Evolutionary conservation across 2,797 vertebrate species (phyloP), one percentile per base, ranked within the genome.

Genomic region (Halcyon smyrnensis): DNA sequence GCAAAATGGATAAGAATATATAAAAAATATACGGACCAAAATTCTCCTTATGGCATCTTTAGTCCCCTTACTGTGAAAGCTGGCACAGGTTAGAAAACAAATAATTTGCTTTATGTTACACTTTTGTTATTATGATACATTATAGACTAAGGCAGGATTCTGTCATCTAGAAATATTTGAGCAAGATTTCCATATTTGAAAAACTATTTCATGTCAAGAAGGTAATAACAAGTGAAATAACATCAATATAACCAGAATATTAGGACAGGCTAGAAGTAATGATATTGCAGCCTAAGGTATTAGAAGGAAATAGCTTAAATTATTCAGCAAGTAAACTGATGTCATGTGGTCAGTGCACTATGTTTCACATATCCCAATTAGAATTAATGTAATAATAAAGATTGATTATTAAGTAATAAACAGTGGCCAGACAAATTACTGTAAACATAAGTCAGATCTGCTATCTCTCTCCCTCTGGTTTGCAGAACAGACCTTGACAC

Each of bases 221-320:
- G 87, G 84, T 94, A 97, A 96, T 96, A 96, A 83, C 71, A 91
- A 96, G 88, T 94, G 96, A 96, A 96, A 94, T 94, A 95, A 95
- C 87, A 93, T 92, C 90, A 96, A 89, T 93, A 76, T 92, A 95
- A 91, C 34, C 80, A 68, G 81, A 87, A 93, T 94, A 91, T 95
- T 90, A 96, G 76, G 60, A 79, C 82, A 95, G 60, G 69, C 75
- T 77, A 87, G 90, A 83, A 96, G 84, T 92, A 97, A 74, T 88
- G 62, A 92, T 93, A 80, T 78, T 64, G 71, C 84, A 93, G 93
- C 92, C 94, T 76, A 87, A 76, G 81, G 84, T 95, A 92, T 95
- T 79, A 64, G 77, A 97, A 82, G 80, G 87, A 93, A 97, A 95
- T 41, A 62, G 75, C 70, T 78, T 45, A 84, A 96, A 97, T 97